Conservation (phyloP, 2,797 vertebrate genomes). For the Rhyacichthys aspro region DNA sequence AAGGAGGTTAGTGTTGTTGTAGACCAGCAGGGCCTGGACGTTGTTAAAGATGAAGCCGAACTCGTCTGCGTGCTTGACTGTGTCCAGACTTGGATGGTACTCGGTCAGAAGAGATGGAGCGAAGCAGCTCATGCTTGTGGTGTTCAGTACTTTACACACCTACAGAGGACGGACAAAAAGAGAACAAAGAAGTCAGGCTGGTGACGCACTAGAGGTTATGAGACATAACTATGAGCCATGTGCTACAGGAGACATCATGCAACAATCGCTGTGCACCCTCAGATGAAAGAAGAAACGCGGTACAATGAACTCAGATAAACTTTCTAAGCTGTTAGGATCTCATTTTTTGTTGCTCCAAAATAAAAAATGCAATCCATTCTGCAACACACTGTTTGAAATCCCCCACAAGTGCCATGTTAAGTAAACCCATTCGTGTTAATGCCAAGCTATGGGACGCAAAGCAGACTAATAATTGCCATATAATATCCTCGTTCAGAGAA, state of each 20-base stretch:
- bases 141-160: slow-evolving; percentile 92
- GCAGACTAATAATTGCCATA: slow-evolving; percentile 42
- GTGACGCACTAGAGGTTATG: slow-evolving; percentile 1
- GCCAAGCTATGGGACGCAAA: slow-evolving; percentile 16
- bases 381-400: slow-evolving; percentile 32
- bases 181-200: background rate
- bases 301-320: slow-evolving; percentile 32
- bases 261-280: slow-evolving; percentile 16
- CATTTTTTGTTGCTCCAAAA: slow-evolving; percentile 14
- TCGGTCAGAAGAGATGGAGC: slow-evolving; percentile 88
- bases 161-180: slow-evolving; percentile 42
- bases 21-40: slow-evolving; percentile 92
- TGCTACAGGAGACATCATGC: slow-evolving; percentile 1
- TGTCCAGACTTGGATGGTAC: slow-evolving; percentile 86
- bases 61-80: slow-evolving; percentile 92
- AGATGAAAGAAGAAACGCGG: slow-evolving; percentile 54
- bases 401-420: slow-evolving; percentile 38
- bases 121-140: slow-evolving; percentile 90
- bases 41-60: slow-evolving; percentile 99
- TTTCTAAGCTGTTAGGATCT: too few relatives aligned
- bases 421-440: slow-evolving; percentile 33
- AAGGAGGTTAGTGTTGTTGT: slow-evolving; percentile 96
- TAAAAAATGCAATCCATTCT: slow-evolving; percentile 6
- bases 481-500: slow-evolving; percentile 44
- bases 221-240: too few relatives aligned